These are phyloP conservation scores for Sebastes elongatus DNA, from an alignment of 2,797 vertebrate genomes.

Conservation along the genomic window DNA sequence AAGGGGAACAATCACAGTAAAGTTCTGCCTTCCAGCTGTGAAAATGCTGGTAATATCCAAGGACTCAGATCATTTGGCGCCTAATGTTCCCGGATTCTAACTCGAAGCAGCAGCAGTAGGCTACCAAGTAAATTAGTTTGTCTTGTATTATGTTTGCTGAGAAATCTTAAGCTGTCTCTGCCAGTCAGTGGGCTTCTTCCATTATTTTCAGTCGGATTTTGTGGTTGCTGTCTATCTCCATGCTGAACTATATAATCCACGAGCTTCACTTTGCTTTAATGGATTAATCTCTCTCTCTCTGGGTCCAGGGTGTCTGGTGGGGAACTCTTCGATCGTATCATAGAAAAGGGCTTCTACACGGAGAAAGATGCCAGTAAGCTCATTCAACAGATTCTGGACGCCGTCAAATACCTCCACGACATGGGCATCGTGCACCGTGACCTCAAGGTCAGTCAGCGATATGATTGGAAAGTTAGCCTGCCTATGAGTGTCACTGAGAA, in stretches of 20 bases:
- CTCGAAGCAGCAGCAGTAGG: not conserved
- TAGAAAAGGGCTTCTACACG: conserved; percentile 98
- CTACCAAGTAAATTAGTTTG: not conserved
- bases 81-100: not conserved
- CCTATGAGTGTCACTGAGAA: not conserved
- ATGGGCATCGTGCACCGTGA: conserved; percentile 97
- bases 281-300: not conserved
- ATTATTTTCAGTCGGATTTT: not conserved
- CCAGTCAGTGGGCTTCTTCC: not conserved
- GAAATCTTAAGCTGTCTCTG: not conserved
- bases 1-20: not conserved
- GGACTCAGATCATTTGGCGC: not conserved
- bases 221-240: not conserved
- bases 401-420: conserved; percentile 95
- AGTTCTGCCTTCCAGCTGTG: not conserved
- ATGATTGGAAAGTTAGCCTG: not conserved
- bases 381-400: conserved; percentile 95
- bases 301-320: conserved; percentile 91
- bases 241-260: not conserved
- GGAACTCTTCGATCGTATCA: conserved; percentile 96
- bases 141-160: not conserved
- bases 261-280: not conserved
- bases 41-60: not conserved
- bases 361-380: conserved; percentile 96
- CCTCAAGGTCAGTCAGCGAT: conserved; percentile 87